Conservation (phyloP, 2,888 invertebrate genomes). For the Colostygia pectinataria region DNA sequence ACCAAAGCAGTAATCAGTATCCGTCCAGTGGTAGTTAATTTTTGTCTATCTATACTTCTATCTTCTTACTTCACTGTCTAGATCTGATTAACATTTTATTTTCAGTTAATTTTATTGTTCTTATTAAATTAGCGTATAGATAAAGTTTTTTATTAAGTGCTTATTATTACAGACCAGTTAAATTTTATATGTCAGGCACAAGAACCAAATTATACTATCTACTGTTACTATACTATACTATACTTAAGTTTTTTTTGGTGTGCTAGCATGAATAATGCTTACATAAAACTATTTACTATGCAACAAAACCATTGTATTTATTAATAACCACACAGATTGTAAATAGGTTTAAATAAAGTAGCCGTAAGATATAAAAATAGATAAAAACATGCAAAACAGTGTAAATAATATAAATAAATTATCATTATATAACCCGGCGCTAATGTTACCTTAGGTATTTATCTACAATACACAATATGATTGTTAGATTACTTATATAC, state of each 20-base stretch:
- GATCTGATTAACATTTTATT: constrained; percentile 48
- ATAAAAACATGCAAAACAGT: constrained; percentile 23
- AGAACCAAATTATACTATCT: too few relatives aligned
- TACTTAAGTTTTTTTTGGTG: too few relatives aligned
- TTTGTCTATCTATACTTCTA: constrained; percentile 41
- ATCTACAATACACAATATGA: constrained; percentile 40
- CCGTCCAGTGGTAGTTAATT: constrained; percentile 80
- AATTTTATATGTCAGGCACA: too few relatives aligned
- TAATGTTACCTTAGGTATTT: constrained; percentile 77
- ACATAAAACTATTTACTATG: too few relatives aligned
- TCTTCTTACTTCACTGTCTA: constrained; percentile 42
- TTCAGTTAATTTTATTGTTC: constrained; percentile 34
- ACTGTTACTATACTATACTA: too few relatives aligned
- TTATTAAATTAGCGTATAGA: neutral
- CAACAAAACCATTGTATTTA: too few relatives aligned
- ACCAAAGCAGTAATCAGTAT: constrained; percentile 83
- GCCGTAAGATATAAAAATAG: neutral
- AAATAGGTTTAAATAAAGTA: neutral
- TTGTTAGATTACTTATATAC: constrained; percentile 28
- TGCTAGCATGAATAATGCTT: too few relatives aligned
- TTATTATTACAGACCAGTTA: too few relatives aligned
- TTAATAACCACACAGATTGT: too few relatives aligned
- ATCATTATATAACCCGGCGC: constrained; percentile 60
- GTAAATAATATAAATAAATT: constrained; percentile 42
- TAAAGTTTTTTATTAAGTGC: too few relatives aligned